These are phyloP conservation scores for Lophochroa leadbeateri DNA, from an alignment of 2,113 vertebrate genomes.

Conservation along the genomic window DNA sequence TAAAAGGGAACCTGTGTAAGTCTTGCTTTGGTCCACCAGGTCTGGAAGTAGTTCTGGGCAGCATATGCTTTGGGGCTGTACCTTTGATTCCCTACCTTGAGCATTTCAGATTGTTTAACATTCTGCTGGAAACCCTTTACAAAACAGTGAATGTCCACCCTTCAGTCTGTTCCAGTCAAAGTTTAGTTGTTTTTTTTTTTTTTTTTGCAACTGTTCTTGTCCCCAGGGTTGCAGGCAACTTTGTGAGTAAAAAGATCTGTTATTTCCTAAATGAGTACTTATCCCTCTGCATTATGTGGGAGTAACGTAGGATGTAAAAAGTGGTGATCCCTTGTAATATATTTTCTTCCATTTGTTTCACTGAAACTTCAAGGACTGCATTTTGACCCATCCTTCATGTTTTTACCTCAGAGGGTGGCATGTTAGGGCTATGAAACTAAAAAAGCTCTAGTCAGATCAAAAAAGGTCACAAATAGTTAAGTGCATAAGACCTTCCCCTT, in stretches of 20 bases:
- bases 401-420: background rate
- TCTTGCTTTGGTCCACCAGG: background rate
- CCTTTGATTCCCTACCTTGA: background rate
- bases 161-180: background rate
- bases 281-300: background rate
- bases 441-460: background rate
- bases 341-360: background rate
- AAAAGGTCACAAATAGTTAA: background rate
- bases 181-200: background rate
- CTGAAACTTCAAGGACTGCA: background rate
- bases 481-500: background rate
- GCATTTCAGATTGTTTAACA: background rate
- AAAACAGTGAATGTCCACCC: background rate
- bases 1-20: background rate
- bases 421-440: background rate
- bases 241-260: background rate
- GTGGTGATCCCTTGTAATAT: background rate
- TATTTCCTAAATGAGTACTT: background rate
- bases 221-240: background rate
- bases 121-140: background rate
- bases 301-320: background rate
- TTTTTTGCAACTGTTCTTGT: background rate
- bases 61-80: rapidly evolving
- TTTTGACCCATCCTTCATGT: background rate
- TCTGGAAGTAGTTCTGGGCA: background rate